Evolutionary conservation across 2,113 vertebrate species (phyloP), one percentile per base, ranked within the genome.

Genomic region (Corythornis madagascariensis): DNA sequence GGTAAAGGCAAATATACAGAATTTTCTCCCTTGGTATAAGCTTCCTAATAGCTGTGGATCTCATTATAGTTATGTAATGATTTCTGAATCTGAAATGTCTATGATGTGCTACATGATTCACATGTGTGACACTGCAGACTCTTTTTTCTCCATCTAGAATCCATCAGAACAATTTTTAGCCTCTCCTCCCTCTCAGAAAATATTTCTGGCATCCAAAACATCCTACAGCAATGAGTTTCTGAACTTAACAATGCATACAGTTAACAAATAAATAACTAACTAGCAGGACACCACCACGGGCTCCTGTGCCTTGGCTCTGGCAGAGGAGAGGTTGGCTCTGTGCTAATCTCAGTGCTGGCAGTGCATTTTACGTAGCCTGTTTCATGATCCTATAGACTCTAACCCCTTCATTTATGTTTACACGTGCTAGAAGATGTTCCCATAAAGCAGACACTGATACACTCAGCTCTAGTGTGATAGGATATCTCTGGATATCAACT

Each of bases 211-310:
- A 75, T 75, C 18, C 66, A 64, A 78, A 93, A 29, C 14, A 59
- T 13, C 42, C 45, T 52, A 56, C 0, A 31, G n/a, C 31, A 63
- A 0, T 26, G 69, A 22, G 11, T 38, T 90, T 48, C 40, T 79
- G 25, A 72, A 78, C 28, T 26, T 29, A 66, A 55, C 14, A 7
- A 21, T 4, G 12, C 17, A 71, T 4, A 55, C 6, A 38, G 33
- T 15, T 4, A 13, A 61, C 50, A 72, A 48, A 24, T 6, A 35
- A 61, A 16, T 25, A 48, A 16, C 9, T 48, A 48, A 22, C 48
- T 67, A 67, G 15, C 1, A 18, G 25, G 24, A 48, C 29, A 66
- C 15, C 11, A 21, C 7, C 69, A 29, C 0, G 0, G 45, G 18
- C 47, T 65, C 45, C 71, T 78, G 5, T 16, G 52, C 50, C 40